Evolutionary conservation across 2,113 vertebrate species (phyloP).

Genomic region (Chaetura pelagica): DNA sequence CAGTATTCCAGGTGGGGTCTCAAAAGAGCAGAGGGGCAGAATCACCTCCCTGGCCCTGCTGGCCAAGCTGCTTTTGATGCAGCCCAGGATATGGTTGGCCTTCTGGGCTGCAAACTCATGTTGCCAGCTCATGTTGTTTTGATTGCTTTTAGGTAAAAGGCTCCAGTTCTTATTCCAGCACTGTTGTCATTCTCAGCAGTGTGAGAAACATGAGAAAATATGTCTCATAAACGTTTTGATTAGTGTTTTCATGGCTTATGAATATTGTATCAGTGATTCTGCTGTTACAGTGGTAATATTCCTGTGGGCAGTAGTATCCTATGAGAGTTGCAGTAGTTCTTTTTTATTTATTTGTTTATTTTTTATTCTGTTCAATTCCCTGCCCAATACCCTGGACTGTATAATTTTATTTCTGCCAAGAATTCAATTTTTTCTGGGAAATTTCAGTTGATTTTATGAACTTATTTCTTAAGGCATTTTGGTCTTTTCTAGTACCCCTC

Average conservation of each 20-base stretch:
- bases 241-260: background rate
- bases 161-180: background rate
- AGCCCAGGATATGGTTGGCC: too few relatives aligned
- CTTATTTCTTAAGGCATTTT: background rate
- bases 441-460: background rate
- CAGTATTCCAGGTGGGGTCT: too few relatives aligned
- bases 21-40: too few relatives aligned
- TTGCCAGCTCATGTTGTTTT: background rate
- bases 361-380: background rate
- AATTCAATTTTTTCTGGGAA: background rate
- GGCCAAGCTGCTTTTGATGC: too few relatives aligned
- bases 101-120: too few relatives aligned
- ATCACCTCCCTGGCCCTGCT: too few relatives aligned
- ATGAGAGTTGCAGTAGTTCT: background rate
- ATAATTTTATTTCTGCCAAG: background rate
- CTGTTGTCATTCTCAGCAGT: background rate
- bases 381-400: background rate
- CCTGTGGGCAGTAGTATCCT: background rate
- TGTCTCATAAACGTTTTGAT: background rate
- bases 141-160: background rate
- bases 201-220: background rate
- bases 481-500: background rate
- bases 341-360: background rate
- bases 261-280: background rate
- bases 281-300: background rate